Evolutionary conservation across 1,140 invertebrate genomes (phyloP), one percentile per base, ranked within the genome.

Genomic region (Drosophila mayri): DNA sequence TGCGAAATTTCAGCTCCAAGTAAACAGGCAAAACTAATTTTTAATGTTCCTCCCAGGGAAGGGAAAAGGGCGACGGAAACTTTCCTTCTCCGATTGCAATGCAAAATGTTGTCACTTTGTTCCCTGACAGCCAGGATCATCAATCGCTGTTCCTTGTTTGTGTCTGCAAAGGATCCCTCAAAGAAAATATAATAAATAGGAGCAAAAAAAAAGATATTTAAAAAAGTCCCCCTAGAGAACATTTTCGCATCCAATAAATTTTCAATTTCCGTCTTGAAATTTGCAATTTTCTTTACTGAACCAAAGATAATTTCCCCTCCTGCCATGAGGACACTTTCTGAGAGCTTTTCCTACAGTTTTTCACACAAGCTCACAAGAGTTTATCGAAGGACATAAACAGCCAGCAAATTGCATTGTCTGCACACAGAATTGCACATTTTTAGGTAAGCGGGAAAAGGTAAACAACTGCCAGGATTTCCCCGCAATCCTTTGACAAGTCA

Each of bases 21-120:
- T 72, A 81, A 81, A 76, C 67, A 81, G 73, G 49, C 16, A 65
- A 78, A 83, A 83, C 80, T 63, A 83, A 83, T 83, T 83, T 81
- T 83, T 75, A 83, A 79, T 83, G 75, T 38, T 46, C 43, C 37
- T 49, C 12, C 20, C 28, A 1, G 37, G 46, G 52, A 30, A 32
- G 18, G 16, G 25, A 10, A 32, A 47, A n/a, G 14, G 14, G 12
- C 9, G 32, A n/a, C 18, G 35, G 28, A 40, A 76, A 38, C 7
- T 71, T 60, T 46, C 11, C 10, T 30, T 16, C 46, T 28, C 55
- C 40, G 75, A 77, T 76, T 76, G 75, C 57, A 35, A 68, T 61
- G 77, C 76, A 68, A 80, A 79, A 80, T 80, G 63, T 65, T 58
- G 52, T 50, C 77, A 80, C 70, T 82, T 82, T 82, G 80, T 82